Conservation (phyloP, 2,888 invertebrate genomes). For the Dastarcus helophoroides region DNA sequence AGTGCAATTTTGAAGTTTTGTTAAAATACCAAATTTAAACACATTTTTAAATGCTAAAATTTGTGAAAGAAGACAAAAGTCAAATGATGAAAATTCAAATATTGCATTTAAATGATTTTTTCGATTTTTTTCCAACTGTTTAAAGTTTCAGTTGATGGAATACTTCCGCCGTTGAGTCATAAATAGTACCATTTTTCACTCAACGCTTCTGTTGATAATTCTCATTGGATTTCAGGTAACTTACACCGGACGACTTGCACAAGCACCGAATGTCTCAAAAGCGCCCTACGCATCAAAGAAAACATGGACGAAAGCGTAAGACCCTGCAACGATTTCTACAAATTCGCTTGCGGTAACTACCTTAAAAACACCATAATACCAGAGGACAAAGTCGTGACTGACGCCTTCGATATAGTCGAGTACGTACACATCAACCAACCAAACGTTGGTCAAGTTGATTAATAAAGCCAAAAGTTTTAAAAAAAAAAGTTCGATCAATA, state of each 20-base stretch:
- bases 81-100: no score
- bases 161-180: no score
- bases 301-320: slow-evolving; percentile 55
- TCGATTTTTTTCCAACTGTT: not conserved
- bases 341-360: slow-evolving; percentile 62
- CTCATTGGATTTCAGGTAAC: not conserved
- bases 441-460: no score
- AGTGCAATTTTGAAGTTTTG: no score
- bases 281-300: slow-evolving; percentile 54
- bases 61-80: no score
- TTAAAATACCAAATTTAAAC: no score
- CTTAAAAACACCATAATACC: slow-evolving; percentile 54
- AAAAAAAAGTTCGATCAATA: no score
- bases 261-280: slow-evolving; percentile 61
- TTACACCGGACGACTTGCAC: slow-evolving; percentile 26
- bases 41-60: no score
- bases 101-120: not conserved
- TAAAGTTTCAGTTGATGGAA: no score
- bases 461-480: no score
- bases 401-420: slow-evolving; percentile 54
- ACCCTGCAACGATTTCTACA: slow-evolving; percentile 68
- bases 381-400: slow-evolving; percentile 62
- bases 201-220: not conserved
- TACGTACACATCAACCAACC: no score
- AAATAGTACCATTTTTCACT: no score